phyloP scores from a whole-genome alignment of 2,113 vertebrate species.

The Dicaeum eximium region DNA sequence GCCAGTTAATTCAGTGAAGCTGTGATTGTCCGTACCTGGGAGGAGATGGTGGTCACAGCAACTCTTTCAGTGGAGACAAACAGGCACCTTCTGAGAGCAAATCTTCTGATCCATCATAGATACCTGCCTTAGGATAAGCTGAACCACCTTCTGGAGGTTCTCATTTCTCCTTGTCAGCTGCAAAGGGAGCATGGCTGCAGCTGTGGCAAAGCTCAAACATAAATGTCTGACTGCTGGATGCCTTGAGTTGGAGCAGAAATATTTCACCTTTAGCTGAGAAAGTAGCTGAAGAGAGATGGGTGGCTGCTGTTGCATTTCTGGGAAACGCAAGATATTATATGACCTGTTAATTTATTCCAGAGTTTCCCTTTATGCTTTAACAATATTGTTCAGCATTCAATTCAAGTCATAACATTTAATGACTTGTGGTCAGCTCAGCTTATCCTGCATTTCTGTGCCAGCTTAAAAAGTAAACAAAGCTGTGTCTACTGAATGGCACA shows the following conservation, averaged over 20 bases:
- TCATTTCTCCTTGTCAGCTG: background rate
- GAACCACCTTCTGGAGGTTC: background rate
- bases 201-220: background rate
- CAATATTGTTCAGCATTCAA: constrained; percentile 57
- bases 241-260: constrained; percentile 1
- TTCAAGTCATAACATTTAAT: constrained; percentile 23
- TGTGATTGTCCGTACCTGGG: background rate
- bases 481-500: background rate
- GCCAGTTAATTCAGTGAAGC: background rate
- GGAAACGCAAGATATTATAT: constrained; percentile 24
- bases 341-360: constrained; percentile 49
- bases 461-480: constrained; percentile 40
- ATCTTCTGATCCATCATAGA: background rate
- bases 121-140: background rate
- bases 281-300: constrained; percentile 5
- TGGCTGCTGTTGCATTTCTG: constrained; percentile 22
- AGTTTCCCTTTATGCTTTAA: constrained; percentile 47
- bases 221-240: background rate
- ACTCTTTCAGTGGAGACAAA: background rate
- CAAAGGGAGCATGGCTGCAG: background rate
- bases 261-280: constrained; percentile 10
- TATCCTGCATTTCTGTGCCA: background rate
- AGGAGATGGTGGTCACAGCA: background rate
- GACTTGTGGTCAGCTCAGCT: constrained; percentile 19
- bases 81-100: background rate